These are phyloP conservation scores for Tetragonula carbonaria DNA, from an alignment of 2,888 invertebrate genomes.

Conservation along the genomic window DNA sequence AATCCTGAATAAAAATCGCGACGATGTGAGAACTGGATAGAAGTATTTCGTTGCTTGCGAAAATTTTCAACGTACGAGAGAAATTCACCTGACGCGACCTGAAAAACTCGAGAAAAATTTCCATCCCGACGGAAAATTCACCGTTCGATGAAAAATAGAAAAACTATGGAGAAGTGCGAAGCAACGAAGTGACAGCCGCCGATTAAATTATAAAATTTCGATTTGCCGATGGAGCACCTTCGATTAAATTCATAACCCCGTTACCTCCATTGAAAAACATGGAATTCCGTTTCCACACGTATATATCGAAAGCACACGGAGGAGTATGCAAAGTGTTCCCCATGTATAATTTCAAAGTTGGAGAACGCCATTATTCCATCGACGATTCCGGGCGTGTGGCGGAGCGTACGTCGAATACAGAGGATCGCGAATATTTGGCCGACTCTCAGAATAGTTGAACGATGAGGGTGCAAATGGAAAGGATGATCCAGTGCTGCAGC, in stretches of 20 bases:
- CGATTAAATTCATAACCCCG: neutral
- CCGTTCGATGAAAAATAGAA: neutral
- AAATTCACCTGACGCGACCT: neutral
- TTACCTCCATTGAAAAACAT: neutral
- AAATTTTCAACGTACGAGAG: fast-evolving
- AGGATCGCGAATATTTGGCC: slow-evolving; percentile 52
- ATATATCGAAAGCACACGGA: no score
- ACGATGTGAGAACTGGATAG: neutral
- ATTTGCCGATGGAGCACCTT: no score
- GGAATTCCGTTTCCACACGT: neutral
- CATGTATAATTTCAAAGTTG: slow-evolving; percentile 23
- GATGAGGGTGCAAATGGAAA: slow-evolving; percentile 23
- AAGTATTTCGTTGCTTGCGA: neutral
- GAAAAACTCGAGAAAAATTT: no score
- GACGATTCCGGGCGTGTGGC: slow-evolving; percentile 9
- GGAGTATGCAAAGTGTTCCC: neutral
- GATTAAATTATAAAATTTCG: neutral
- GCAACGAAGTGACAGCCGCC: neutral
- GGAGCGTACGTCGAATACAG: slow-evolving; percentile 46
- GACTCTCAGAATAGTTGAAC: slow-evolving; percentile 51
- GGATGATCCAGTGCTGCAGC: slow-evolving; percentile 44
- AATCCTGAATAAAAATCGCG: neutral
- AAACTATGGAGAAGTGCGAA: no score
- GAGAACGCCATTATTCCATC: slow-evolving; percentile 20
- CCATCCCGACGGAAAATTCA: neutral